A percentile compares a stretch with the other conserved stretches of the same genome.
Conservation (phyloP, 1,140 invertebrate genomes). For the Belonocnema kinseyi region DNA sequence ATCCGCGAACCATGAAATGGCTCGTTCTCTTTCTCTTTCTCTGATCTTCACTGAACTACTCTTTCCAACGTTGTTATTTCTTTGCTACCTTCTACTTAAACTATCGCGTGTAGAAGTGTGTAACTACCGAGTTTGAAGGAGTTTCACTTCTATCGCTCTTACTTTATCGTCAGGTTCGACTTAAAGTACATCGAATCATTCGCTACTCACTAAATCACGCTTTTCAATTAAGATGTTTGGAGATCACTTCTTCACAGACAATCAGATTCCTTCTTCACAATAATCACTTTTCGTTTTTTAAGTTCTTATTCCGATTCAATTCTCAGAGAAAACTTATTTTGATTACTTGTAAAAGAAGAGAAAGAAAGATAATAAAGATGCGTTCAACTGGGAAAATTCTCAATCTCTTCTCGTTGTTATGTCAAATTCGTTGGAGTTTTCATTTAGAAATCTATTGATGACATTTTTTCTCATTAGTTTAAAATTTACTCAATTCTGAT, state of each 20-base stretch:
- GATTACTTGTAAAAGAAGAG: background rate
- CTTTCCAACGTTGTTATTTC: constrained; percentile 53
- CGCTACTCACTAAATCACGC: constrained; percentile 17
- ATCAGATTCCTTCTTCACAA: background rate
- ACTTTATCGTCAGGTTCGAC: constrained; percentile 5
- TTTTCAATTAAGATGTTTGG: constrained; percentile 13
- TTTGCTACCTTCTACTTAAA: constrained; percentile 47
- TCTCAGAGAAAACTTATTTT: background rate
- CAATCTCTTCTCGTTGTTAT: too few relatives aligned
- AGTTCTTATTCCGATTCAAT: constrained; percentile 1
- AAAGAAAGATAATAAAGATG: background rate
- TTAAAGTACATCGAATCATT: constrained; percentile 24
- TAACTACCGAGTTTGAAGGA: constrained; percentile 21
- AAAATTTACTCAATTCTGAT: too few relatives aligned
- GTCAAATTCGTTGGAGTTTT: too few relatives aligned
- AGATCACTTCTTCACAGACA: constrained; percentile 14
- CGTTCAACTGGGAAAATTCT: too few relatives aligned
- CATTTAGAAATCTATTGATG: too few relatives aligned
- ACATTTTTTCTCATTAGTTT: too few relatives aligned
- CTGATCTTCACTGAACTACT: constrained; percentile 38
- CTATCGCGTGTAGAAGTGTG: constrained; percentile 41
- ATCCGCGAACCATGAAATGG: constrained; percentile 55
- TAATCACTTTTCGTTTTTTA: constrained; percentile 12
- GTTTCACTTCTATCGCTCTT: constrained; percentile 11
- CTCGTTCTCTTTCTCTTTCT: constrained; percentile 41